These are phyloP conservation scores for Scaptomyza cyrtandrae DNA, from an alignment of 2,888 invertebrate genomes.

Conservation along the genomic window DNA sequence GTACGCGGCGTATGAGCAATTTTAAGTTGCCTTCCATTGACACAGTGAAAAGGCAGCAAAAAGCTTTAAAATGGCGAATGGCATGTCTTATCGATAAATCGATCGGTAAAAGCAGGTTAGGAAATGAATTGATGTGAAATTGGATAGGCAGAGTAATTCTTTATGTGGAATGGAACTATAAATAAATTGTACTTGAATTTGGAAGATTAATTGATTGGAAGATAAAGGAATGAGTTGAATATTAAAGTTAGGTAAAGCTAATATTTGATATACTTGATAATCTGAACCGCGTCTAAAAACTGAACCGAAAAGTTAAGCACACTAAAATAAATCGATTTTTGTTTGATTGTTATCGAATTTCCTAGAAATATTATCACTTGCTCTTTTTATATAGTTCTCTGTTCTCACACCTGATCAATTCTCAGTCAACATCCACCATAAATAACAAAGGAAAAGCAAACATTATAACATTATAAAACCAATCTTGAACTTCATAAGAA, in stretches of 20 bases:
- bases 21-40: constrained; percentile 72
- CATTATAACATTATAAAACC: constrained; percentile 42
- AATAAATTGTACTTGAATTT: too few species aligned
- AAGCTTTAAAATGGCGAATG: constrained; percentile 44
- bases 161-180: too few species aligned
- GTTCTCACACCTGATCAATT: constrained; percentile 26
- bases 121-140: background rate
- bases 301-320: too few species aligned
- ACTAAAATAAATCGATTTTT: background rate
- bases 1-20: constrained; percentile 67
- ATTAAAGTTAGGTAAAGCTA: too few species aligned
- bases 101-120: constrained; percentile 9
- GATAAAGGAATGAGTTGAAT: too few species aligned
- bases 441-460: constrained; percentile 15
- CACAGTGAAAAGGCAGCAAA: constrained; percentile 63
- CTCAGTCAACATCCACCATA: constrained; percentile 9
- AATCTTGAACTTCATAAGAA: constrained; percentile 73
- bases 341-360: constrained; percentile 14
- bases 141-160: background rate
- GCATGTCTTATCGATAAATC: constrained; percentile 15
- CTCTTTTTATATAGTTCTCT: background rate
- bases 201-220: too few species aligned
- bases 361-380: constrained; percentile 25
- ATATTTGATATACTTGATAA: too few species aligned
- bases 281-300: background rate